Percentiles rank a stretch among this genome's conserved stretches.
These are phyloP conservation scores for Drosophila jambulina DNA, from an alignment of 1,140 invertebrate genomes.

Conservation along the genomic window DNA sequence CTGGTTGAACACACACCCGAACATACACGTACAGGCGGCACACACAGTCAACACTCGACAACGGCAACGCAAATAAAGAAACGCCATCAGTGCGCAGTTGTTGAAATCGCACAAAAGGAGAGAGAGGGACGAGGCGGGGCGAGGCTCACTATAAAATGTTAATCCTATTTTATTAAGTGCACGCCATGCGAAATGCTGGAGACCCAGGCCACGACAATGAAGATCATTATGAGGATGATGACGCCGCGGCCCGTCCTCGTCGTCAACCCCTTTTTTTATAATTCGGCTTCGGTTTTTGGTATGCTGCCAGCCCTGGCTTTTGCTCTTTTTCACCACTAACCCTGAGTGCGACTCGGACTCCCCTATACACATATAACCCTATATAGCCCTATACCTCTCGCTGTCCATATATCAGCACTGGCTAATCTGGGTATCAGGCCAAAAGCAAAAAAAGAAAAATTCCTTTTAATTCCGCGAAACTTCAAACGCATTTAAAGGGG, in stretches of 20 bases:
- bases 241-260: constrained; percentile 20
- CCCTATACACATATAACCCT: constrained; percentile 10
- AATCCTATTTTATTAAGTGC: constrained; percentile 82
- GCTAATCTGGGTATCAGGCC: constrained; percentile 44
- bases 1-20: constrained; percentile 59
- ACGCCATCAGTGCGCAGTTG: constrained; percentile 63
- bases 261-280: constrained; percentile 39
- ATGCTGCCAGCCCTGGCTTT: constrained; percentile 21
- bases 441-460: constrained; percentile 14
- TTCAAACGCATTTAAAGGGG: constrained; percentile 21
- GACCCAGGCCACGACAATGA: constrained; percentile 46
- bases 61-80: constrained; percentile 45
- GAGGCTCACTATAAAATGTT: constrained; percentile 73
- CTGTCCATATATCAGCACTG: constrained; percentile 33
- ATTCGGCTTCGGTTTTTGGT: constrained; percentile 11
- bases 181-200: constrained; percentile 56
- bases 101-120: constrained; percentile 48
- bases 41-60: constrained; percentile 22
- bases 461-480: constrained; percentile 34
- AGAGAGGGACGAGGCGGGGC: background rate
- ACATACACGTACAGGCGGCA: background rate
- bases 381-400: background rate
- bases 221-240: constrained; percentile 56
- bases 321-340: constrained; percentile 47
- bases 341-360: background rate